Conservation (phyloP, 2,113 vertebrate species). For the Nannospalax galili region DNA sequence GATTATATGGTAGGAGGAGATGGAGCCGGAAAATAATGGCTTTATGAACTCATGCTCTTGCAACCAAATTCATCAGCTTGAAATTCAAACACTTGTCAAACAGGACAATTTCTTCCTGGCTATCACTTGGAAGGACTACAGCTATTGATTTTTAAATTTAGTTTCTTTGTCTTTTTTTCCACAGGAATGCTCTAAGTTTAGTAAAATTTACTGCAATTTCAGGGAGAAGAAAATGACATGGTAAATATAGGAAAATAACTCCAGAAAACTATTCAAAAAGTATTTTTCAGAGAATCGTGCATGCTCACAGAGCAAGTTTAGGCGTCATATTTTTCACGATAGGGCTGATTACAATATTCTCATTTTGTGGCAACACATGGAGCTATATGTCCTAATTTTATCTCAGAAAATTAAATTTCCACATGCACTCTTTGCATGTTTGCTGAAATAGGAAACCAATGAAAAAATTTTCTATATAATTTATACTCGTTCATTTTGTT, state of each 20-base stretch:
- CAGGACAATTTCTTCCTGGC: conserved; percentile 64
- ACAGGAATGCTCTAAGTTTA: conserved; percentile 16
- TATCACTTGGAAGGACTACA: conserved; percentile 69
- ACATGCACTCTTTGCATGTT: background rate
- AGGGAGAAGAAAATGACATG: conserved; percentile 33
- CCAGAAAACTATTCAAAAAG: conserved; percentile 59
- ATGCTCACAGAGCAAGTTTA: background rate
- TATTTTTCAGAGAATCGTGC: conserved; percentile 56
- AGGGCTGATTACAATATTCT: conserved; percentile 39
- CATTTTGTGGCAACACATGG: background rate
- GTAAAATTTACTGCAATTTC: conserved; percentile 68
- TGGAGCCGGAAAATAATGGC: conserved; percentile 45
- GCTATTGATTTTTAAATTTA: conserved; percentile 80
- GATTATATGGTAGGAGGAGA: conserved; percentile 24
- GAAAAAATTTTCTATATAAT: conserved; percentile 32
- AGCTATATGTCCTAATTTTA: background rate
- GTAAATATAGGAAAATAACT: conserved; percentile 70
- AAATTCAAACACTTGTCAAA: conserved; percentile 76
- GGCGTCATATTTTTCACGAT: background rate
- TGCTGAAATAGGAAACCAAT: background rate
- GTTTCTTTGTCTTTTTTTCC: conserved; percentile 48
- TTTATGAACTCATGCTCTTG: conserved; percentile 58
- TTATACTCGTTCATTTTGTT: conserved; percentile 25
- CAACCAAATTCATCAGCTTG: conserved; percentile 72
- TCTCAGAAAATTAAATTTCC: background rate